Evolutionary conservation across 2,888 invertebrate species (phyloP).

Genomic region (Gastrophysa polygoni): DNA sequence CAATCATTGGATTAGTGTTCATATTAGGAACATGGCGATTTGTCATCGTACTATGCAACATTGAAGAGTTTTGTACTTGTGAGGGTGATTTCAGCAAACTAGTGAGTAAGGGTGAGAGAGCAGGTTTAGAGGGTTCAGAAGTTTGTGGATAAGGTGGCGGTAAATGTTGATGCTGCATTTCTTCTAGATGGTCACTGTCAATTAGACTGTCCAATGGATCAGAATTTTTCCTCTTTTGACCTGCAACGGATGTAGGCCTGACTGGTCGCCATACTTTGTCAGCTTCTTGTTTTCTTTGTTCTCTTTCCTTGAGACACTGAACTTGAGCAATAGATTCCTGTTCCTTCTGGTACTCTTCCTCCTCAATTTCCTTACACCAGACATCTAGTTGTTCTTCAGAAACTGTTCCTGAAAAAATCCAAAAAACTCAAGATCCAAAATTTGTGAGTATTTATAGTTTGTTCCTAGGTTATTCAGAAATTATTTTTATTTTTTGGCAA

Average conservation of each 20-base stretch:
- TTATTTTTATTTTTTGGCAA: neutral
- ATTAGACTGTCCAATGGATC: slow-evolving; percentile 50
- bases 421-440: no score
- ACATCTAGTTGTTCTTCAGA: slow-evolving; percentile 76
- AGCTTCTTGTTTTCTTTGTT: slow-evolving; percentile 67
- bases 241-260: slow-evolving; percentile 40
- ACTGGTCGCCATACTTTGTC: slow-evolving; percentile 66
- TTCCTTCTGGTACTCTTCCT: slow-evolving; percentile 72
- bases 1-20: slow-evolving; percentile 60
- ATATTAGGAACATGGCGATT: slow-evolving; percentile 50
- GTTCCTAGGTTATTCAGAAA: no score
- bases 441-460: no score
- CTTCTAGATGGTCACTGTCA: slow-evolving; percentile 49
- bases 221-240: slow-evolving; percentile 55
- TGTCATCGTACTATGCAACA: slow-evolving; percentile 56
- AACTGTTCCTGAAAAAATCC: slow-evolving; percentile 54
- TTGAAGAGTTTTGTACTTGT: slow-evolving; percentile 57
- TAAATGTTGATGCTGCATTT: slow-evolving; percentile 34
- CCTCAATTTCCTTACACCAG: slow-evolving; percentile 76
- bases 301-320: slow-evolving; percentile 70
- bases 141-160: slow-evolving; percentile 30
- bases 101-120: slow-evolving; percentile 77
- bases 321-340: slow-evolving; percentile 68
- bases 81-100: slow-evolving; percentile 79
- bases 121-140: slow-evolving; percentile 55